Conservation (phyloP, 2,113 vertebrate species). For the Excalfactoria chinensis region DNA sequence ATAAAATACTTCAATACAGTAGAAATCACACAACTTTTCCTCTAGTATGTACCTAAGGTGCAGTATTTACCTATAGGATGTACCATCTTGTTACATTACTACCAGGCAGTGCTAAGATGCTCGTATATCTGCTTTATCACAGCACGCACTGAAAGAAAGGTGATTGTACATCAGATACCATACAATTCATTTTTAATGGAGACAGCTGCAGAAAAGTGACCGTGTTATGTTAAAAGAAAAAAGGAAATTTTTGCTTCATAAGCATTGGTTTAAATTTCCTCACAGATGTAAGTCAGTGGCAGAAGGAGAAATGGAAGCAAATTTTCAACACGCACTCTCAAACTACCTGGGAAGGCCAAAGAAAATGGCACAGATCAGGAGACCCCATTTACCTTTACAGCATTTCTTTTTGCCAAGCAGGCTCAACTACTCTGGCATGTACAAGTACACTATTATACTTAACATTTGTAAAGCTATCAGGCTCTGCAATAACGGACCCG, state of each 20-base stretch:
- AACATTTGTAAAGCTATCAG: neutral
- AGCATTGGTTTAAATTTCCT: neutral
- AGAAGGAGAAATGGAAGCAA: neutral
- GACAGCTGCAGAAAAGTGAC: neutral
- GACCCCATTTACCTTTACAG: neutral
- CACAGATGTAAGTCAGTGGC: neutral
- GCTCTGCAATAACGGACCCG: neutral
- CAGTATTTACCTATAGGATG: neutral
- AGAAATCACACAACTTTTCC: neutral
- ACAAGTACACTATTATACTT: neutral
- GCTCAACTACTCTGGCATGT: neutral
- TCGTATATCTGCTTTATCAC: neutral
- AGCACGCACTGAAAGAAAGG: neutral
- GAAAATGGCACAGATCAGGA: neutral
- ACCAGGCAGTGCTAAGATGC: neutral
- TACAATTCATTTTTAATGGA: neutral
- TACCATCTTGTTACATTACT: neutral
- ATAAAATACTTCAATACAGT: neutral
- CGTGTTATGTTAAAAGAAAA: neutral
- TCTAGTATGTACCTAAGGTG: neutral
- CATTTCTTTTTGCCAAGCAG: neutral
- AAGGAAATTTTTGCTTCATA: neutral
- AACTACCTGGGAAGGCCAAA: neutral
- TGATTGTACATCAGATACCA: neutral
- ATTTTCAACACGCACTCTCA: neutral